A percentile compares a stretch with the other conserved stretches of the same genome.
phyloP scores from a whole-genome alignment of 2,113 vertebrate genomes.

The Microcebus murinus region DNA sequence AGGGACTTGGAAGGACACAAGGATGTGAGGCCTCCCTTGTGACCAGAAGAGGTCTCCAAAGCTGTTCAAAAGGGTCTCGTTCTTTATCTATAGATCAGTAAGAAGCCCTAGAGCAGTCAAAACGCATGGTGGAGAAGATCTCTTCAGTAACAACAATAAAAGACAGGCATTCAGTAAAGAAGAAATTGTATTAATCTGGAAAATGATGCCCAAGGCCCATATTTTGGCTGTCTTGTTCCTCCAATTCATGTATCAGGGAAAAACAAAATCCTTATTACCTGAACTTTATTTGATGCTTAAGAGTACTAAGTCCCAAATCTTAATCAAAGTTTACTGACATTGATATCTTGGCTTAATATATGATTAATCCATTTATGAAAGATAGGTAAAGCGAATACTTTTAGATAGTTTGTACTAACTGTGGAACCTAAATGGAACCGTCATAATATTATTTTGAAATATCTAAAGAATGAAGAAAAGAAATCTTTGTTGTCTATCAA shows the following conservation, averaged over 20 bases:
- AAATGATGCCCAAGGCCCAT: background rate
- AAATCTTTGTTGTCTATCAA: constrained; percentile 24
- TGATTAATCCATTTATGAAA: background rate
- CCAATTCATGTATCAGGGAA: background rate
- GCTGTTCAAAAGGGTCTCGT: background rate
- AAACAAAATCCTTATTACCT: background rate
- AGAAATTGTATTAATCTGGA: background rate
- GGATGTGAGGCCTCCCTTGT: background rate
- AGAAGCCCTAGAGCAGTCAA: background rate
- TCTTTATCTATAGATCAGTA: background rate
- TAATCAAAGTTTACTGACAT: constrained; percentile 16
- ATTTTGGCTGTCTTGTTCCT: background rate
- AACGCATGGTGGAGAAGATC: background rate
- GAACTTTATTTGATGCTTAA: background rate
- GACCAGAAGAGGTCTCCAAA: background rate
- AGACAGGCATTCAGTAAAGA: background rate
- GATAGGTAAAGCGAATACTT: constrained; percentile 23
- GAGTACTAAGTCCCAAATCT: background rate
- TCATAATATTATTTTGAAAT: constrained; percentile 15
- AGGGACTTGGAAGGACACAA: background rate
- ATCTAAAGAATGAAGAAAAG: constrained; percentile 8
- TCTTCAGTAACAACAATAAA: background rate
- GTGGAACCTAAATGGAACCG: background rate
- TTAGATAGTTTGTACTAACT: background rate
- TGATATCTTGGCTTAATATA: background rate